Evolutionary conservation across 2,797 vertebrate species (phyloP).

Genomic region (Eulemur coronatus): DNA sequence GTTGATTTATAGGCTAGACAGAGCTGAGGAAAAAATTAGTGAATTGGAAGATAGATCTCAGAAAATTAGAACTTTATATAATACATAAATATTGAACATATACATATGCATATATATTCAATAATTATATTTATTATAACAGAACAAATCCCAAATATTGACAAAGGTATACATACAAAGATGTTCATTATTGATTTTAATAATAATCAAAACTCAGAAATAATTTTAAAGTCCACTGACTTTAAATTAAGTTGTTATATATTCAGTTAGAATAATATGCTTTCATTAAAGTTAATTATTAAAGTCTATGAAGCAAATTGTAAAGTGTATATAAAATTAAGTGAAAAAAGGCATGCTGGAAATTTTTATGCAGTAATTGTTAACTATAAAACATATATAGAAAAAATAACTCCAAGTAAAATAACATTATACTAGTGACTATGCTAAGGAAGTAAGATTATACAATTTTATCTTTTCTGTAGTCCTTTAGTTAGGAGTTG

Average conservation of each 20-base stretch:
- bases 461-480: neutral
- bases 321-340: neutral
- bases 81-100: neutral
- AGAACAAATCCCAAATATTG: neutral
- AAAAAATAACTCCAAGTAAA: neutral
- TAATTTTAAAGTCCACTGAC: neutral
- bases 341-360: neutral
- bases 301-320: neutral
- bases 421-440: neutral
- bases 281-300: conserved; percentile 25
- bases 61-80: conserved; percentile 17
- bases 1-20: neutral
- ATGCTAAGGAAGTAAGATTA: neutral
- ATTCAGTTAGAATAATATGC: neutral
- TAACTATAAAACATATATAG: neutral
- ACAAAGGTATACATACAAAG: neutral
- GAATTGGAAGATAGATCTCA: neutral
- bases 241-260: neutral
- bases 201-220: neutral
- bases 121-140: neutral
- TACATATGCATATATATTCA: neutral
- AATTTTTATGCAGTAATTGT: neutral
- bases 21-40: neutral
- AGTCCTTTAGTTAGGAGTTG: neutral
- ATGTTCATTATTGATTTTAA: neutral